Conservation (phyloP, 2,888 invertebrate genomes). For the Malthinus seriepunctatus region DNA sequence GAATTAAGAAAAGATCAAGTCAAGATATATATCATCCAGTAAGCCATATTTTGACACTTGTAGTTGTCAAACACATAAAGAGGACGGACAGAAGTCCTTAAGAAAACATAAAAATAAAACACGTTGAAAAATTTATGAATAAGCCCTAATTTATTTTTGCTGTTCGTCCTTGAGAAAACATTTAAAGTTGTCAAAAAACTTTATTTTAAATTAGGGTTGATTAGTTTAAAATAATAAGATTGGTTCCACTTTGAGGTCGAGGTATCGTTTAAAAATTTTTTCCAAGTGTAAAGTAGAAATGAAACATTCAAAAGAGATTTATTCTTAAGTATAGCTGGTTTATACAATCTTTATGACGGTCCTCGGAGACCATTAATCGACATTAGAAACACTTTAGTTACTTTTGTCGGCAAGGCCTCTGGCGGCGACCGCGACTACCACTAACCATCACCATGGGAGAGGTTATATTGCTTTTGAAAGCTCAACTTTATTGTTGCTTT, state of each 20-base stretch:
- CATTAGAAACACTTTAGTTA: conserved; percentile 50
- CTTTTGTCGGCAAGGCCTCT: conserved; percentile 45
- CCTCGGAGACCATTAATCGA: conserved; percentile 47
- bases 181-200: not conserved
- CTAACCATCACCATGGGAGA: conserved; percentile 26
- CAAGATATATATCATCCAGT: conserved; percentile 23
- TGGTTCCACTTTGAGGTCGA: conserved; percentile 8
- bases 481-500: conserved; percentile 28
- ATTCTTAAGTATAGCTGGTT: conserved; percentile 34
- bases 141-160: conserved; percentile 15
- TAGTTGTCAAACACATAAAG: conserved; percentile 30
- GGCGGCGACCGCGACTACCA: conserved; percentile 39
- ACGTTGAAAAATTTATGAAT: conserved; percentile 20
- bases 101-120: conserved; percentile 13
- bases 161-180: conserved; percentile 3
- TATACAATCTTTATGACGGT: conserved; percentile 38
- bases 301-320: conserved; percentile 26
- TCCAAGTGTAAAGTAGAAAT: conserved; percentile 23
- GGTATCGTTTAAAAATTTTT: conserved; percentile 8
- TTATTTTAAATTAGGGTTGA: not conserved
- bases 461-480: conserved; percentile 19
- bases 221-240: conserved; percentile 4
- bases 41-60: conserved; percentile 32
- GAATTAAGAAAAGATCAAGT: conserved; percentile 18
- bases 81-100: conserved; percentile 20